Evolutionary conservation across 2,113 vertebrate species (phyloP).

Genomic region (Dolichotis patagonum): DNA sequence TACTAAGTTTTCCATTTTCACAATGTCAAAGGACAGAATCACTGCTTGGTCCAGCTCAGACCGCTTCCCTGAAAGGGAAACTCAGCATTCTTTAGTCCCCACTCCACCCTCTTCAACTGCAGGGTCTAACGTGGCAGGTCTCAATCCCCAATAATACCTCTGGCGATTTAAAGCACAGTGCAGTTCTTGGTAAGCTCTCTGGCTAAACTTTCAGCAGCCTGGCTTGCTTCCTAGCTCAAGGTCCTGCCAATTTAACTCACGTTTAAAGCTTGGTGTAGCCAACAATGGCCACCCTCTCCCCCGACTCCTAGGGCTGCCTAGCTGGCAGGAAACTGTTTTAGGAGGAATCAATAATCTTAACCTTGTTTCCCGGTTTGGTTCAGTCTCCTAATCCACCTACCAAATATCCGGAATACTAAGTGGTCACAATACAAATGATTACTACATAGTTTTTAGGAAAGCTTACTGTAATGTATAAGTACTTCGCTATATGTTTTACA

Average conservation of each 20-base stretch:
- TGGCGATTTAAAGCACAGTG: not conserved
- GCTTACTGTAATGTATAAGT: not conserved
- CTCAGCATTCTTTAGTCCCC: not conserved
- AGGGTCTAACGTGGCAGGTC: not conserved
- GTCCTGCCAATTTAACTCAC: conserved; percentile 24
- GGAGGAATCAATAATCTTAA: conserved; percentile 18
- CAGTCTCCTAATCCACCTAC: not conserved
- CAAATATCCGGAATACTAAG: not conserved
- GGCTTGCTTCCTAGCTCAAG: not conserved
- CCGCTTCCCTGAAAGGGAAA: not conserved
- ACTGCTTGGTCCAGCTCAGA: not conserved
- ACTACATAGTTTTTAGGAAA: not conserved
- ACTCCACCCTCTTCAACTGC: not conserved
- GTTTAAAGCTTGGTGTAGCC: conserved; percentile 2
- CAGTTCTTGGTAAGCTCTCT: not conserved
- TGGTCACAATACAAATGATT: not conserved
- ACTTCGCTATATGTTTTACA: not conserved
- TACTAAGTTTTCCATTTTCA: conserved; percentile 24
- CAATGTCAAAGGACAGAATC: conserved; percentile 51
- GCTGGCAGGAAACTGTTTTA: not conserved
- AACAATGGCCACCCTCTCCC: conserved; percentile 29
- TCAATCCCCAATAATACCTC: not conserved
- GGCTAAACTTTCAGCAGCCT: not conserved
- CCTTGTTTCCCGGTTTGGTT: not conserved
- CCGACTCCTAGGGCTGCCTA: not conserved